Conservation (phyloP, 2,113 vertebrate species). For the Pseudorasbora parva region DNA sequence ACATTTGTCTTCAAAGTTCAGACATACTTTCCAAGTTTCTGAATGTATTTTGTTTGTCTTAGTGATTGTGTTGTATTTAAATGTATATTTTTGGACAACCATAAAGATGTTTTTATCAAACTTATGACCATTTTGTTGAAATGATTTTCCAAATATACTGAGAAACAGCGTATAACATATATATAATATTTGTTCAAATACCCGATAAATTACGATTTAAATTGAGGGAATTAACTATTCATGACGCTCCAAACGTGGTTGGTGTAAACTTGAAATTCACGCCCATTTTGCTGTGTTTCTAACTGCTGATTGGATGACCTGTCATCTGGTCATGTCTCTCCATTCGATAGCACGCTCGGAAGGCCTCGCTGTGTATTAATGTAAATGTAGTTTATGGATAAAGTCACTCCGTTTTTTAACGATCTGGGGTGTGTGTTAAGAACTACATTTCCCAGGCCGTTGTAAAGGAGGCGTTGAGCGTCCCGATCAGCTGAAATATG, state of each 20-base stretch:
- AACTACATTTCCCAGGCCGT: constrained; percentile 65
- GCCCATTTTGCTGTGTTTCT: constrained; percentile 51
- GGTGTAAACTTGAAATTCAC: neutral
- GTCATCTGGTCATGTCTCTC: constrained; percentile 77
- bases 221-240: neutral
- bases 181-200: neutral
- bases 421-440: fast-evolving
- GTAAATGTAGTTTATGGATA: constrained; percentile 50
- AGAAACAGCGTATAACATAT: neutral
- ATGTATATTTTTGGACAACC: constrained; percentile 15
- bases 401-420: fast-evolving
- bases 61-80: constrained; percentile 2
- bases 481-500: constrained; percentile 31
- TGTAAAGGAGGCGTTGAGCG: neutral
- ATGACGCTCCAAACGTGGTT: neutral
- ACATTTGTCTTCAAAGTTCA: neutral
- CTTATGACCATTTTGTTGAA: neutral
- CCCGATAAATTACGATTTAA: neutral
- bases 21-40: neutral
- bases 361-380: constrained; percentile 45
- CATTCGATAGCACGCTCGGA: constrained; percentile 61
- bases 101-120: constrained; percentile 40
- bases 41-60: constrained; percentile 6
- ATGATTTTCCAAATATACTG: neutral
- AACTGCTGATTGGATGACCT: constrained; percentile 62